Evolutionary conservation across 2,888 invertebrate genomes (phyloP).

Genomic region (Megaustenia siamemsis): DNA sequence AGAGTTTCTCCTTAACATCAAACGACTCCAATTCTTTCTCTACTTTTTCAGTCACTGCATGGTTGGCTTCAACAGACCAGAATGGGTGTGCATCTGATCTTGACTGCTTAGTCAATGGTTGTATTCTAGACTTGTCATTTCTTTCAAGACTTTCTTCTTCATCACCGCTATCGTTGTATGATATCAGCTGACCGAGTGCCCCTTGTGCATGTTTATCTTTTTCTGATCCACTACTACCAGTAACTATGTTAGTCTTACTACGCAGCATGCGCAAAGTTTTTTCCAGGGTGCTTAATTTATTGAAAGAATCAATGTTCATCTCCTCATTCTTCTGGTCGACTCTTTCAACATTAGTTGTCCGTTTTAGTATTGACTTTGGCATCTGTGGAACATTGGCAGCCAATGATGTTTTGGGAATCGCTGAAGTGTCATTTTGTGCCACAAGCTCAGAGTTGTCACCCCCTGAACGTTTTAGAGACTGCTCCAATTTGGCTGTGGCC

Average conservation of each 20-base stretch:
- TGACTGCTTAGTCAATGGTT: neutral
- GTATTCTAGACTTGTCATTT: neutral
- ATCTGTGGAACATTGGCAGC: neutral
- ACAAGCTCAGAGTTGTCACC: constrained; percentile 19
- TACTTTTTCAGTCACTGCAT: too few relatives aligned
- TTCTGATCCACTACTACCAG: neutral
- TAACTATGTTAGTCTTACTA: neutral
- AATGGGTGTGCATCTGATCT: too few relatives aligned
- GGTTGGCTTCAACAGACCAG: too few relatives aligned
- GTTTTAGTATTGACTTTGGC: constrained; percentile 50
- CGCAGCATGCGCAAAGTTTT: constrained; percentile 46
- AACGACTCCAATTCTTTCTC: constrained; percentile 40
- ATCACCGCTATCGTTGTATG: constrained; percentile 74
- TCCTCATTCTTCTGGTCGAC: neutral
- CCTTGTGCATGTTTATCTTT: too few relatives aligned
- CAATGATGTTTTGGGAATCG: neutral
- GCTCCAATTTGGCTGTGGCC: constrained; percentile 51
- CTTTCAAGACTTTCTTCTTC: constrained; percentile 77
- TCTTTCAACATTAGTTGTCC: neutral
- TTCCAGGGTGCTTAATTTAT: constrained; percentile 39
- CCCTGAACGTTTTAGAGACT: constrained; percentile 9
- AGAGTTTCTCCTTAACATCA: constrained; percentile 56
- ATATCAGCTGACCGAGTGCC: constrained; percentile 57
- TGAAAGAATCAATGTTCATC: neutral
- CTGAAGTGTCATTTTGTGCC: too few relatives aligned